These are phyloP conservation scores for Chelon labrosus DNA, from an alignment of 2,797 vertebrate species.

Conservation along the genomic window DNA sequence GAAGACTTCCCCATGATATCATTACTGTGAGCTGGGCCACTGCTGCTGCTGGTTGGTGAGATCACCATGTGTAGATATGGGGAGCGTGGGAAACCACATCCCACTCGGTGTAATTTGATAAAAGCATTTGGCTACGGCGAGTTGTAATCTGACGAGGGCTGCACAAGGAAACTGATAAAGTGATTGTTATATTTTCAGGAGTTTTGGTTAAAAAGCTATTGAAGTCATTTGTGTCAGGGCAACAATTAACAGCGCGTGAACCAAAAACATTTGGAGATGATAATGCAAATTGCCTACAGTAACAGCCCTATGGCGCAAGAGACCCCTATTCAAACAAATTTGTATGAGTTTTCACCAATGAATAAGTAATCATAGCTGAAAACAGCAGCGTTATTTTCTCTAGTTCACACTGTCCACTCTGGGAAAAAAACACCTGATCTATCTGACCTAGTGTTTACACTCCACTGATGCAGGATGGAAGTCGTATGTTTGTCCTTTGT, in stretches of 20 bases:
- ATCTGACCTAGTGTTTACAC: no score
- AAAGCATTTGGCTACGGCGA: slow-evolving; percentile 22
- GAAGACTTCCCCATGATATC: slow-evolving; percentile 32
- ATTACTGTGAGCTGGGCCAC: slow-evolving; percentile 19
- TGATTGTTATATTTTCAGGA: background rate
- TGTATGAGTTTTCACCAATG: background rate
- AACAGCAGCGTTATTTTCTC: background rate
- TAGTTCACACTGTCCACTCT: background rate
- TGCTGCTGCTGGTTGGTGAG: slow-evolving; percentile 33
- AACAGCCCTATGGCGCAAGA: background rate
- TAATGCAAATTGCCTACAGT: background rate
- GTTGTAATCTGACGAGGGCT: background rate
- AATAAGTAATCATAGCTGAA: background rate
- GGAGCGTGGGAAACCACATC: slow-evolving; percentile 62
- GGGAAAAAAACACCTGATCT: no score
- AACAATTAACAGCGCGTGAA: background rate
- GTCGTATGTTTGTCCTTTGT: no score
- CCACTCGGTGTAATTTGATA: slow-evolving; percentile 1
- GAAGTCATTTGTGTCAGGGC: background rate
- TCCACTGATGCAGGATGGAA: no score
- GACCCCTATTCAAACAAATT: no score
- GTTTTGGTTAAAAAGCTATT: background rate
- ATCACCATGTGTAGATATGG: slow-evolving; percentile 15
- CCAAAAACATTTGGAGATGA: background rate
- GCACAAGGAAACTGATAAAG: no score